Conservation (phyloP, 53 echinoderm and acorn worm genomes). For the Echinarachnius parma region DNA sequence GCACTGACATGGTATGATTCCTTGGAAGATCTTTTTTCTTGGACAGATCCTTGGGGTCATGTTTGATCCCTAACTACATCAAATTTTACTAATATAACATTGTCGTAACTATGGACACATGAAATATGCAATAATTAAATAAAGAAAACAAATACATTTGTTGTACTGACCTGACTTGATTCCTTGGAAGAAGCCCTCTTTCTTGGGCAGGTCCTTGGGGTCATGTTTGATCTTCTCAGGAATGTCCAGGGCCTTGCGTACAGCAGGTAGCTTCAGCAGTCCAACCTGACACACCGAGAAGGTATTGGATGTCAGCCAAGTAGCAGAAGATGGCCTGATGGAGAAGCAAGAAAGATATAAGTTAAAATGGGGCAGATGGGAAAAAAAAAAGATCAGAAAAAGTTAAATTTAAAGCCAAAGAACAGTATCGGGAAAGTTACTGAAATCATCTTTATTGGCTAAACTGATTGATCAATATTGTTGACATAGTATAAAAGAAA, state of each 20-base stretch:
- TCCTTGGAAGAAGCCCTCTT: conserved; percentile 81
- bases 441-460: too few relatives aligned
- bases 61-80: too few relatives aligned
- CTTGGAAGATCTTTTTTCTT: conserved; percentile 79
- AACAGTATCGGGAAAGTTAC: too few relatives aligned
- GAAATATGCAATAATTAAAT: too few relatives aligned
- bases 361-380: too few relatives aligned
- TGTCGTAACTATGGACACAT: too few relatives aligned
- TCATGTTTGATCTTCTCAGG: conserved; percentile 74
- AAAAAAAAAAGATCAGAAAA: too few relatives aligned
- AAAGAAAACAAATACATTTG: too few relatives aligned
- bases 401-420: too few relatives aligned
- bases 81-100: too few relatives aligned
- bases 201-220: conserved; percentile 73
- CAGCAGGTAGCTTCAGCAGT: conserved; percentile 66
- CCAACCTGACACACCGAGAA: conserved; percentile 76
- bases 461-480: too few relatives aligned
- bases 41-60: conserved; percentile 69
- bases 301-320: conserved; percentile 77
- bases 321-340: conserved; percentile 86
- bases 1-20: conserved; percentile 72
- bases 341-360: background rate
- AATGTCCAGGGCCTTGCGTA: conserved; percentile 63
- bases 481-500: too few relatives aligned
- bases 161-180: conserved; percentile 73